Evolutionary conservation across 2,888 invertebrate species (phyloP).

Genomic region (Scaptomyza cyrtandrae): DNA sequence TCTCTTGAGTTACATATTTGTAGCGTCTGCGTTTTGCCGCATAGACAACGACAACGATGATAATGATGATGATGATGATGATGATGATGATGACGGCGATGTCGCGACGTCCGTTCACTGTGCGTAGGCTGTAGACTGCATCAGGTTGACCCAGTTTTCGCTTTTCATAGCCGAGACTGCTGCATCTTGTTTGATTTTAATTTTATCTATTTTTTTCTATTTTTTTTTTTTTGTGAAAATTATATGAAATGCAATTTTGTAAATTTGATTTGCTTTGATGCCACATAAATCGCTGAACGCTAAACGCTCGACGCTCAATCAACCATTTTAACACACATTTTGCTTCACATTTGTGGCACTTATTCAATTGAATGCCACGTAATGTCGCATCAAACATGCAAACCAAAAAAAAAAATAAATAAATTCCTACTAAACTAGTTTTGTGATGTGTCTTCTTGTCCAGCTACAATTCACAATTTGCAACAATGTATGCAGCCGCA

Average conservation of each 20-base stretch:
- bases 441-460: constrained; percentile 27
- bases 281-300: constrained; percentile 42
- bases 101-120: constrained; percentile 49
- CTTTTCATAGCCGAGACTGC: constrained; percentile 56
- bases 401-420: not conserved
- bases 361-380: constrained; percentile 73
- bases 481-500: constrained; percentile 28
- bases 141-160: constrained; percentile 79
- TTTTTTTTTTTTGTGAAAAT: constrained; percentile 57
- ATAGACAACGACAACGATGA: constrained; percentile 51
- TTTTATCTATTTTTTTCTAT: constrained; percentile 29
- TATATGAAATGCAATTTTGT: constrained; percentile 68
- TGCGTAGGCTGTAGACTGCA: constrained; percentile 75
- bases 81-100: constrained; percentile 32
- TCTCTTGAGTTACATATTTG: constrained; percentile 71
- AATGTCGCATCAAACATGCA: constrained; percentile 32
- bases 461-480: constrained; percentile 40
- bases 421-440: constrained; percentile 77
- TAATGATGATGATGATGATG: constrained; percentile 35
- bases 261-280: constrained; percentile 49
- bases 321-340: constrained; percentile 75
- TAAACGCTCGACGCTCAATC: constrained; percentile 32
- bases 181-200: constrained; percentile 42
- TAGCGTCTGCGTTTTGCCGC: constrained; percentile 63
- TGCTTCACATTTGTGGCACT: constrained; percentile 34